Base-by-base conservation (phyloP, 2,888 invertebrate genomes). In the Aromia moschata region DNA sequence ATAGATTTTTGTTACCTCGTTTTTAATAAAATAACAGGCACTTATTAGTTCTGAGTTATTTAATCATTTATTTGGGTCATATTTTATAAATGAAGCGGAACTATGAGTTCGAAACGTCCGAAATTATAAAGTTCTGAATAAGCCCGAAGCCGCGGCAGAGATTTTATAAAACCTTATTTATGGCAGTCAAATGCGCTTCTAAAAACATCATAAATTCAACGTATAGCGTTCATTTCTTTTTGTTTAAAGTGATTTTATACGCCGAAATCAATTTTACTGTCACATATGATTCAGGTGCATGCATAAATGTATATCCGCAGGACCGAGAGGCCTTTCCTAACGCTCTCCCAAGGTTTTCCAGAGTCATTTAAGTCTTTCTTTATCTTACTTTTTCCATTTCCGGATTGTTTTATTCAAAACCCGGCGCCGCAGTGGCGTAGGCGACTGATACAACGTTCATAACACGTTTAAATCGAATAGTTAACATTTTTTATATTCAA, bases 371-470 rank as follows among this genome's bases (percentile, higher is more conserved):
- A 70, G 70, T 68, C 70, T 65, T 68, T 67, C 70, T 75, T 73
- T 75, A 74, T 75, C 74, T 76, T 74, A 70, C 71, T 70, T 75
- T 72, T 75, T 74, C 73, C 74, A 74, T 75, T 74, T 74, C 74
- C 74, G 71, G 71, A 68, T 75, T 76, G 74, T 75, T 76, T 76
- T 76, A 76, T 76, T 76, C 76, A 75, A 71, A 74, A 60, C 49
- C 49, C 37, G 17, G 16, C 49, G 40, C 37, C 17, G 14, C 52
- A 52, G 52, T 30, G 52, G 41, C 52, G 52, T 30, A 15, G 10
- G 7, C n/a, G n/a, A n/a, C n/a, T n/a, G n/a, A n/a, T n/a, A n/a
- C n/a, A n/a, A n/a, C n/a, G n/a, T n/a, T n/a, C n/a, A n/a, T n/a
- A n/a, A n/a, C n/a, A n/a, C n/a, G n/a, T n/a, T n/a, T n/a, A n/a